Evolutionary conservation across 2,797 vertebrate species (phyloP).

Genomic region (Sebastes ruberrimus): DNA sequence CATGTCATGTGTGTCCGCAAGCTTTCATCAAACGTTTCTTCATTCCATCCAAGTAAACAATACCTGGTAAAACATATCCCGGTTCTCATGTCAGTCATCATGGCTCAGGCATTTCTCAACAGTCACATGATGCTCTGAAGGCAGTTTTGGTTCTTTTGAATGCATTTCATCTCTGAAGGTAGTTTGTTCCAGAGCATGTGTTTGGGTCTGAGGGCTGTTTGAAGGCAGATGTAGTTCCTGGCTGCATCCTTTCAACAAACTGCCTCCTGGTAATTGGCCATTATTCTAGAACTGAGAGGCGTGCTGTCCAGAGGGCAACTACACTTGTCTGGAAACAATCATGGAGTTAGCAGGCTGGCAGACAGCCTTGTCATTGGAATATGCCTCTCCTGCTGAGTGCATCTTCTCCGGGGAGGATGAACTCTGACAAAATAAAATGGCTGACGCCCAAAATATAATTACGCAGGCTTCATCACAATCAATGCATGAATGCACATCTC

Average conservation of each 20-base stretch:
- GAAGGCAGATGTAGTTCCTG: constrained; percentile 79
- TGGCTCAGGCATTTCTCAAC: constrained; percentile 42
- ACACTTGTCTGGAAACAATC: constrained; percentile 83
- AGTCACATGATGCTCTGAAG: constrained; percentile 49
- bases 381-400: constrained; percentile 60
- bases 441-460: constrained; percentile 35
- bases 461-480: constrained; percentile 11
- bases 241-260: constrained; percentile 81
- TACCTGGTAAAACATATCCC: constrained; percentile 22
- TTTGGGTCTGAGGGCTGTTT: constrained; percentile 74
- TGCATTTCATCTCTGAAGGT: constrained; percentile 64
- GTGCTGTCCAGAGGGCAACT: constrained; percentile 80
- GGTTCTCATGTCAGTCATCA: constrained; percentile 51
- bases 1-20: constrained; percentile 31
- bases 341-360: constrained; percentile 77
- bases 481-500: constrained; percentile 1
- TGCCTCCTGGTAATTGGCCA: constrained; percentile 82
- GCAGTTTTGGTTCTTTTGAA: constrained; percentile 48
- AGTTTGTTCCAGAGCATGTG: constrained; percentile 72
- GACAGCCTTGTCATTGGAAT: constrained; percentile 71
- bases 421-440: constrained; percentile 39
- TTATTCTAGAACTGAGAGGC: constrained; percentile 77
- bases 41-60: constrained; percentile 39
- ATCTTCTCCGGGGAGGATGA: constrained; percentile 45
- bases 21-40: constrained; percentile 43